A percentile compares a stretch with the other conserved stretches of the same genome.
Evolutionary conservation across 1,140 invertebrate genomes (phyloP).

Genomic region (Laupala kohalensis): DNA sequence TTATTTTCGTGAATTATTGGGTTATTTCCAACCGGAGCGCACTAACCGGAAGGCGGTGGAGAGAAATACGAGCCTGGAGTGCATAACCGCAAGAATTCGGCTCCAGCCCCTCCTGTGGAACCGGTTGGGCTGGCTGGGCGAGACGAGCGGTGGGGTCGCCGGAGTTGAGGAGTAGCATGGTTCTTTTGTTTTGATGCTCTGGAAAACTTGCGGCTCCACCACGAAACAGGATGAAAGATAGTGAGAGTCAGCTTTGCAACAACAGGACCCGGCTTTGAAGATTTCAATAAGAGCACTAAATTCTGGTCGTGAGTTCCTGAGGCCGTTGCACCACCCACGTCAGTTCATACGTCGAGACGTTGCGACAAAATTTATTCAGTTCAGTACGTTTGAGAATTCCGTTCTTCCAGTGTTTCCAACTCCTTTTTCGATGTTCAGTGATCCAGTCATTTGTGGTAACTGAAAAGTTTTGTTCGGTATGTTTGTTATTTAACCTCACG

Average conservation of each 20-base stretch:
- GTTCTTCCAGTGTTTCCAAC: too few relatives aligned
- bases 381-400: too few relatives aligned
- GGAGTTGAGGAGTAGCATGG: neutral
- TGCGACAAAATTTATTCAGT: too few relatives aligned
- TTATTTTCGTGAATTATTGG: neutral
- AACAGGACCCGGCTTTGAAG: neutral
- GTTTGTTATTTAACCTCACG: too few relatives aligned
- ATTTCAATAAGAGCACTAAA: neutral
- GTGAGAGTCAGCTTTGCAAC: neutral
- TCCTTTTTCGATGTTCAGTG: too few relatives aligned
- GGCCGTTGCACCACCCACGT: too few relatives aligned
- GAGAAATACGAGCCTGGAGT: neutral
- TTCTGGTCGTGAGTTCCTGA: too few relatives aligned
- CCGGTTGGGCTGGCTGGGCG: neutral
- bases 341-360: too few relatives aligned
- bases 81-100: neutral
- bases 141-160: too few relatives aligned
- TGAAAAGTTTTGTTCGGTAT: too few relatives aligned
- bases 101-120: neutral
- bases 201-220: neutral
- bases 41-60: neutral
- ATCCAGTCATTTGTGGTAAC: too few relatives aligned
- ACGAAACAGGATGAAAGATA: too few relatives aligned
- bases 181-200: neutral
- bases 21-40: neutral